Evolutionary conservation across 2,888 invertebrate species (phyloP).

Genomic region (Perdita meconis): DNA sequence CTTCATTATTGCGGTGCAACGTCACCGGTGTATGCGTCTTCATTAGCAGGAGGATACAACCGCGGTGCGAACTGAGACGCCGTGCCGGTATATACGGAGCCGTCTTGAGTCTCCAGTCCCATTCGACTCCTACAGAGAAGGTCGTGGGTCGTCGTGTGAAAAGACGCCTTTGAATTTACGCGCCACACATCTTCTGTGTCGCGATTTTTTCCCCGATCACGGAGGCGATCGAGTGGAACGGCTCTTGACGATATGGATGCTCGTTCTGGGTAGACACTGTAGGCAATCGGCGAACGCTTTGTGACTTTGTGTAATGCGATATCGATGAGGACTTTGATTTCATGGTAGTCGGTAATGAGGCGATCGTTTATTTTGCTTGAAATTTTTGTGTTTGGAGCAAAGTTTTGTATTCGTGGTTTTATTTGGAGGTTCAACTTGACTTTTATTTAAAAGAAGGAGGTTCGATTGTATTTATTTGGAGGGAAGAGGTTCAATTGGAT

Average conservation of each 20-base stretch:
- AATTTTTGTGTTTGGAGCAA: no score
- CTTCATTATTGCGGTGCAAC: slow-evolving; percentile 69
- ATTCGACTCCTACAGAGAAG: slow-evolving; percentile 55
- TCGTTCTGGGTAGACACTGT: not conserved
- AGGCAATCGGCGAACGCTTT: not conserved
- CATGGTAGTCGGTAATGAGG: no score
- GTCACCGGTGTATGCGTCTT: slow-evolving; percentile 66
- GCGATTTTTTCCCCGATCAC: not conserved
- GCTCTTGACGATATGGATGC: not conserved
- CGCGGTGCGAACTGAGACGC: not conserved
- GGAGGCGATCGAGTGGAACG: slow-evolving; percentile 1
- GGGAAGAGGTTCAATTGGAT: no score
- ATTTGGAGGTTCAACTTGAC: no score
- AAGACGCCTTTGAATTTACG: slow-evolving; percentile 60
- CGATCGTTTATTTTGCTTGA: no score
- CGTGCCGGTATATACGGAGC: slow-evolving; percentile 15
- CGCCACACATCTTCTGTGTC: slow-evolving; percentile 16
- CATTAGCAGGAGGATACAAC: slow-evolving; percentile 64
- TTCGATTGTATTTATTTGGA: no score
- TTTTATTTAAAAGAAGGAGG: no score
- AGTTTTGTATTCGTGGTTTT: no score
- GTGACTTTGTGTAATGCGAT: not conserved
- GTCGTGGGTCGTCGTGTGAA: slow-evolving; percentile 59
- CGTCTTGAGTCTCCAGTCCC: slow-evolving; percentile 1
- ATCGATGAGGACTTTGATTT: no score